A percentile compares a stretch with the other conserved stretches of the same genome.
These are phyloP conservation scores for Typhlomys cinereus DNA, from an alignment of 2,113 vertebrate genomes.

Conservation along the genomic window DNA sequence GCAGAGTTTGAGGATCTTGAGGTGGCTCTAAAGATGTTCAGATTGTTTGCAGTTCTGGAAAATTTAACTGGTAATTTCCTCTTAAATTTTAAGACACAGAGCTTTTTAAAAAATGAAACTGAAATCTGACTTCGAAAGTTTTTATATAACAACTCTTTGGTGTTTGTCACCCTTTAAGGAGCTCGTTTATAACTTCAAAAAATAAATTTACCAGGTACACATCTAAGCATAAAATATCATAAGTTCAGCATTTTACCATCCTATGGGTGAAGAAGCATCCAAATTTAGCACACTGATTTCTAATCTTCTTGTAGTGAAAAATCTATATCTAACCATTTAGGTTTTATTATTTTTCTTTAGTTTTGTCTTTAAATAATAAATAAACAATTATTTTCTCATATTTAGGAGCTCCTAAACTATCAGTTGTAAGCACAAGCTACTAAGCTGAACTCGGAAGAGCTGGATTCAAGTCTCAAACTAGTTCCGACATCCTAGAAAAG, in stretches of 20 bases:
- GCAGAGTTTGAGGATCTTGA: slow-evolving; percentile 51
- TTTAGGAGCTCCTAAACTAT: neutral
- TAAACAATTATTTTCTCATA: neutral
- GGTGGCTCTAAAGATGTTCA: slow-evolving; percentile 14
- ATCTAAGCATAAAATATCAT: neutral
- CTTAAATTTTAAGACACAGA: slow-evolving; percentile 40
- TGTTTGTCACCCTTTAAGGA: slow-evolving; percentile 74
- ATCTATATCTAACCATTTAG: neutral
- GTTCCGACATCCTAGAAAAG: neutral
- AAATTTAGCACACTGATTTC: slow-evolving; percentile 42
- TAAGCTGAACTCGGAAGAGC: neutral
- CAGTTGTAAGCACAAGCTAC: neutral
- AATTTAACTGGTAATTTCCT: slow-evolving; percentile 46
- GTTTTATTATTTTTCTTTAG: neutral
- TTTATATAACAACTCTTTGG: slow-evolving; percentile 58
- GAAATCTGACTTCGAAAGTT: slow-evolving; percentile 63
- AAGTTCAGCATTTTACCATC: slow-evolving; percentile 39
- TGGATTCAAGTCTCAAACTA: neutral
- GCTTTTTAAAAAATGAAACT: slow-evolving; percentile 39
- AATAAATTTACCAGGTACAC: slow-evolving; percentile 62
- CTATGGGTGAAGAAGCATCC: slow-evolving; percentile 22
- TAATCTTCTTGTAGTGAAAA: slow-evolving; percentile 42
- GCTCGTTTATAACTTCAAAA: slow-evolving; percentile 70
- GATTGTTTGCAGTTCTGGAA: slow-evolving; percentile 53
- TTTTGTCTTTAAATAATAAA: neutral